Base-by-base conservation (phyloP, 1,140 invertebrate genomes). In the Ladona fulva region DNA sequence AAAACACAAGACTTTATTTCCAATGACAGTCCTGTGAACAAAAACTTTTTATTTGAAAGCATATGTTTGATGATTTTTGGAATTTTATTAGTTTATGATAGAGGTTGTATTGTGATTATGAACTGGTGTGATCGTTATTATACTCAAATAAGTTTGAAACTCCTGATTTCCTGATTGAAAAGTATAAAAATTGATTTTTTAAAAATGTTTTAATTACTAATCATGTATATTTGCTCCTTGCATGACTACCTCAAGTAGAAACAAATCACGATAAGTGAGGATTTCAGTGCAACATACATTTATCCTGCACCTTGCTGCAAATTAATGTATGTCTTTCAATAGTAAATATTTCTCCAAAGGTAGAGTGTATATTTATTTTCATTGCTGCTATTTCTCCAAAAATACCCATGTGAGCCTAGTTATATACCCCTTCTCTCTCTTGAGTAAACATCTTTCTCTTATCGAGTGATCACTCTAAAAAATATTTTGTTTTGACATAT, bases 351-450 rank as follows among this genome's bases (percentile, higher is more conserved):
- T 66, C 52, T 66, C 52, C 52, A 66, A 66, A 66, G 52, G 52
- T 66, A 66, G 52, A 66, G 52, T 66, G 52, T 66, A 66, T 66
- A 66, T 66, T 66, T 66, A 66, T 66, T 66, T 66, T 66, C 52
- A 66, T 6, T 66, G 52, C 52, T 66, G n/a, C 52, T 66, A 22
- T 66, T 66, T 66, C 52, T 66, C 52, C 52, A 66, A 16, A 19
- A 19, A 16, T 66, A 66, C 52, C 52, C 52, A 66, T 66, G 52
- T 66, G 52, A 66, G 52, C 52, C n/a, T 66, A 22, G 52, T 12
- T 66, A 22, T 66, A 19, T 6, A 66, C 1, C 52, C 52, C 52
- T 19, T 66, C 14, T 12, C n/a, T 66, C 52, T 8, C 29, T 37
- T 5, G n/a, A 66, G n/a, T 12, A 66, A 16, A 66, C 52, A 6